Conservation (phyloP, 2,797 vertebrate species). For the Benthosema pterotum region DNA sequence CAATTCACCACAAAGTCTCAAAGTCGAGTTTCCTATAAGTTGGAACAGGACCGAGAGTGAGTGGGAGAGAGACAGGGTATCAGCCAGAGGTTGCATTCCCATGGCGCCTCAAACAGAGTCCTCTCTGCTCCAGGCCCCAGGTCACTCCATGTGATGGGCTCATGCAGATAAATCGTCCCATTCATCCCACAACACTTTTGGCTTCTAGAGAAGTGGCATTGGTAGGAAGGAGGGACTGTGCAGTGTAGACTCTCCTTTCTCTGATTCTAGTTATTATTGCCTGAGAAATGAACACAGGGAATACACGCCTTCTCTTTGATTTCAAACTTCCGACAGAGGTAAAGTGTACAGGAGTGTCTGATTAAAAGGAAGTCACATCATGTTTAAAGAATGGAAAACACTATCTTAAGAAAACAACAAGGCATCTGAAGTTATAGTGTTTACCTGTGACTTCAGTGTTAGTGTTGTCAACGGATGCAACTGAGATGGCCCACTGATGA, state of each 20-base stretch:
- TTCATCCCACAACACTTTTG: constrained; percentile 50
- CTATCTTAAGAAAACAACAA: neutral
- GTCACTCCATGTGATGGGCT: constrained; percentile 67
- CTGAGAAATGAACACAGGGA: constrained; percentile 23
- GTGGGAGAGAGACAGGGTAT: constrained; percentile 66
- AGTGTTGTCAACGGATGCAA: neutral
- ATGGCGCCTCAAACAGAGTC: constrained; percentile 64
- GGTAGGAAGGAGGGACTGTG: constrained; percentile 26
- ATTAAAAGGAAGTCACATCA: neutral
- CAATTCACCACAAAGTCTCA: constrained; percentile 5
- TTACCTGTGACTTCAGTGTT: neutral
- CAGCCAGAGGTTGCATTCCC: constrained; percentile 68
- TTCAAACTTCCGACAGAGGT: constrained; percentile 18
- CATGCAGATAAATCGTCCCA: constrained; percentile 61
- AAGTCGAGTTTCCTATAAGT: constrained; percentile 13
- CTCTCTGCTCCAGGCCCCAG: constrained; percentile 54
- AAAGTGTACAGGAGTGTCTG: constrained; percentile 5
- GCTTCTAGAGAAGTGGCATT: constrained; percentile 37
- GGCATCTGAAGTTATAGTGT: neutral
- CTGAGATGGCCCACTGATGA: neutral
- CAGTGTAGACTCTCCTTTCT: constrained; percentile 15
- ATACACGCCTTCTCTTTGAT: constrained; percentile 17
- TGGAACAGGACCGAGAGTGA: constrained; percentile 53
- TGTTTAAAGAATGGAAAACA: neutral
- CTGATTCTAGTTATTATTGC: constrained; percentile 45